These are phyloP conservation scores for Coenonympha glycerion DNA, from an alignment of 2,888 invertebrate species.

Conservation along the genomic window DNA sequence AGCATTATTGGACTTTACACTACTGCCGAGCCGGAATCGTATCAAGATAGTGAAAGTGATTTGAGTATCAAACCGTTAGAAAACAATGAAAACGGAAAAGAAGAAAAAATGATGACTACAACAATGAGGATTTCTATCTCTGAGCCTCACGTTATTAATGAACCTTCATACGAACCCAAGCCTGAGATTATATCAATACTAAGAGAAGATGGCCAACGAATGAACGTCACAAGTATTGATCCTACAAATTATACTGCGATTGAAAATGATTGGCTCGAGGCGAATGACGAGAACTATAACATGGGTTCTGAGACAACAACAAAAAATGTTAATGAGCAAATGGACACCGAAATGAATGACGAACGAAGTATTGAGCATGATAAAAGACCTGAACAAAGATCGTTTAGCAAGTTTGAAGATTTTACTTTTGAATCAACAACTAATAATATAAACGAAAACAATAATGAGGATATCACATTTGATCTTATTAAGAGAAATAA, in stretches of 20 bases:
- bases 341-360: conserved; percentile 21
- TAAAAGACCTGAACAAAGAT: conserved; percentile 44
- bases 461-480: conserved; percentile 35
- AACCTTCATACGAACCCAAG: conserved; percentile 46
- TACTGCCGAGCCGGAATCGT: conserved; percentile 14
- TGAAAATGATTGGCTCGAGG: conserved; percentile 50
- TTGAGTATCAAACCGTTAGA: conserved; percentile 1
- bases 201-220: conserved; percentile 30
- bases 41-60: not conserved
- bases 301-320: conserved; percentile 7
- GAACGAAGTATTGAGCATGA: conserved; percentile 25
- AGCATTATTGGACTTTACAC: conserved; percentile 23
- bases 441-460: conserved; percentile 18
- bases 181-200: conserved; percentile 47
- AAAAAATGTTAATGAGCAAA: conserved; percentile 13
- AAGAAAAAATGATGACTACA: conserved; percentile 32
- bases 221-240: conserved; percentile 10
- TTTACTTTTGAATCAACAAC: conserved; percentile 38
- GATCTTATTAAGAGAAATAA: conserved; percentile 31
- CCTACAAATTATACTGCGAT: conserved; percentile 28
- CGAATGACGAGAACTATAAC: conserved; percentile 27
- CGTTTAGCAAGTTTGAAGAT: conserved; percentile 44
- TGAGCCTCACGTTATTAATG: conserved; percentile 43
- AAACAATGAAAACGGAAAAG: conserved; percentile 13
- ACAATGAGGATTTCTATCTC: conserved; percentile 42